These are phyloP conservation scores for Phortica magna DNA, from an alignment of 2,888 invertebrate genomes.

Conservation along the genomic window DNA sequence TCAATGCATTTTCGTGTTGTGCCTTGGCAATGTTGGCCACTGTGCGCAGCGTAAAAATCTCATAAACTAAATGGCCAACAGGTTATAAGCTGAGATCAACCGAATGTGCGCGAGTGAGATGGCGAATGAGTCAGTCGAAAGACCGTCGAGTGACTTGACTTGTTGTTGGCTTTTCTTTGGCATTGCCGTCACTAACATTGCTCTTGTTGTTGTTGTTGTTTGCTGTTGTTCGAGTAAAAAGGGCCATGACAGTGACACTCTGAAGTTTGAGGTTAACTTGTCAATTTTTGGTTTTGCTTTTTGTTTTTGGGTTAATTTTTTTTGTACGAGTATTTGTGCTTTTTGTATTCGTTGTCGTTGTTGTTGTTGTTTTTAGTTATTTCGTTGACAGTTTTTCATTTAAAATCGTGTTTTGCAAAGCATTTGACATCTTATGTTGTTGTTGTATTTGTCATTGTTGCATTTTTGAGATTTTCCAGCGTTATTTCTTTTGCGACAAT, in stretches of 20 bases:
- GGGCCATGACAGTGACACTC: constrained; percentile 77
- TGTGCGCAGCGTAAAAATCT: constrained; percentile 46
- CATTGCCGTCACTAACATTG: constrained; percentile 23
- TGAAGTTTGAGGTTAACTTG: constrained; percentile 75
- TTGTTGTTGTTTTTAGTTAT: not conserved
- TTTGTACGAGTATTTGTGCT: not conserved
- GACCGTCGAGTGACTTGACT: constrained; percentile 10
- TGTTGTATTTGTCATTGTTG: constrained; percentile 8
- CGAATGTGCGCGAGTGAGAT: not conserved
- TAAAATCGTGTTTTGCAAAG: no score
- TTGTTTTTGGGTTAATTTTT: constrained; percentile 29
- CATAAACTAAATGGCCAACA: constrained; percentile 73
- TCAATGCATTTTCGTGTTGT: not conserved
- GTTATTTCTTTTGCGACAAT: not conserved
- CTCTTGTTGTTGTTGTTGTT: constrained; percentile 47
- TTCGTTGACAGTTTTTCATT: no score
- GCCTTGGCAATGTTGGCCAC: not conserved
- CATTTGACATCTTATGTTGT: constrained; percentile 6
- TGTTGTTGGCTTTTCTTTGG: constrained; percentile 16
- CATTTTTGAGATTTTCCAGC: constrained; percentile 4
- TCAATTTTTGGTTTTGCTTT: constrained; percentile 49
- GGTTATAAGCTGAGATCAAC: constrained; percentile 56
- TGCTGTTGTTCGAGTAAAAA: constrained; percentile 65
- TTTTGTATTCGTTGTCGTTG: not conserved
- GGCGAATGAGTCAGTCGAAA: not conserved